Evolutionary conservation across 2,888 invertebrate species (phyloP), one percentile per base, ranked within the genome.

Genomic region (Drosophila bunnanda): DNA sequence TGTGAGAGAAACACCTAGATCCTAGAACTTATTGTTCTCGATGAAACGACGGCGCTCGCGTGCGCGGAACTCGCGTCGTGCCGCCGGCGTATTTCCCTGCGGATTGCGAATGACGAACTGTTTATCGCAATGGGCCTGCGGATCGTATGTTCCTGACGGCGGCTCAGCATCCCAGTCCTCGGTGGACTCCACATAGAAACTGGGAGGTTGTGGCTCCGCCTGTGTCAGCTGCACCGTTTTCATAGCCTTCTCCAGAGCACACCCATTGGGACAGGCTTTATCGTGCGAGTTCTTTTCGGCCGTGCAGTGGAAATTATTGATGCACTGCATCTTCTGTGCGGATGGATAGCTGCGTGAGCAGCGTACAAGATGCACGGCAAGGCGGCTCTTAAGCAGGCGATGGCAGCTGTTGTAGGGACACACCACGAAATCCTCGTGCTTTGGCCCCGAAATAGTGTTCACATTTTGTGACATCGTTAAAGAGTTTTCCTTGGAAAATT

Each of bases 361-460:
- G 75, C 94, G 94, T 15, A 93, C 92, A 0, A 95, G 78, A 71
- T 95, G 95, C 0, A 91, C 82, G 28, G 94, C 93, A 90, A 95
- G 92, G 0, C 94, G 86, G 20, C 92, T 93, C 4, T 93, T 92
- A 9, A 93, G 91, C 1, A 95, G 91, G 8, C 92, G 92, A 68
- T 95, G 95, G 0, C 93, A 60, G 30, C 81, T 85, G 71, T 94
- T 93, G 87, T 94, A 95, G 0, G 95, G 95, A 67, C 95, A 95
- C 0, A 92, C 90, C 12, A 93, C 87, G 8, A 53, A 70, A 0
- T 58, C 15, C 2, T 54, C 22, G 1, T 4, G 32, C 32, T 12
- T 32, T 32, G 32, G 10, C 4, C 32, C 32, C 10, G 10, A 1
- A 32, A 9, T 5, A 17, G 4, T 25, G 25, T 9, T 12, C 2